Conservation (phyloP, 2,888 invertebrate species). For the Lampropteryx suffumata region DNA sequence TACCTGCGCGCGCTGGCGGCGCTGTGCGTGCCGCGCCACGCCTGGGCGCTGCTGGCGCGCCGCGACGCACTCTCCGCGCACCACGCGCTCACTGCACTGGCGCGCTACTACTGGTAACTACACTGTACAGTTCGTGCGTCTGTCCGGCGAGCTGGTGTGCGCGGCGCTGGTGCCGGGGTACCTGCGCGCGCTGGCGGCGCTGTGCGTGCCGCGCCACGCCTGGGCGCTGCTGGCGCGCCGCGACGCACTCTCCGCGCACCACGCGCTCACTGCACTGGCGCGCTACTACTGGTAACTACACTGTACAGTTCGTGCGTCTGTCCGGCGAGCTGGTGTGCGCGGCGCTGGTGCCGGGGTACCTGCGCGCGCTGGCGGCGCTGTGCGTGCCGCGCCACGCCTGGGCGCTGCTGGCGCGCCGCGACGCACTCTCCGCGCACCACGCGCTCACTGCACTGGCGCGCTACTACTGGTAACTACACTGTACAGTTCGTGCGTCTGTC, state of each 20-base stretch:
- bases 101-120: slow-evolving; percentile 85
- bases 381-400: slow-evolving; percentile 89
- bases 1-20: slow-evolving; percentile 94
- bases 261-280: slow-evolving; percentile 84
- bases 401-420: too few relatives aligned
- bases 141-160: too few relatives aligned
- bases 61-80: slow-evolving; percentile 68
- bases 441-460: slow-evolving; percentile 88
- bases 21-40: slow-evolving; percentile 88
- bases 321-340: too few relatives aligned
- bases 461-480: slow-evolving; percentile 85
- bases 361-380: slow-evolving; percentile 92
- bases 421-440: too few relatives aligned
- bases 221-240: slow-evolving; percentile 81
- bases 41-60: slow-evolving; percentile 83
- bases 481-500: too few relatives aligned
- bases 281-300: slow-evolving; percentile 84
- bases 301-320: too few relatives aligned
- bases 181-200: slow-evolving; percentile 91
- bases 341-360: slow-evolving; percentile 92
- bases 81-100: slow-evolving; percentile 84
- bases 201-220: slow-evolving; percentile 89
- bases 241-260: slow-evolving; percentile 68
- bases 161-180: slow-evolving; percentile 93
- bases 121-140: too few relatives aligned